A percentile compares a stretch with the other conserved stretches of the same genome.
These are phyloP conservation scores for Mobula hypostoma DNA, from an alignment of 2,113 vertebrate genomes.

Conservation along the genomic window DNA sequence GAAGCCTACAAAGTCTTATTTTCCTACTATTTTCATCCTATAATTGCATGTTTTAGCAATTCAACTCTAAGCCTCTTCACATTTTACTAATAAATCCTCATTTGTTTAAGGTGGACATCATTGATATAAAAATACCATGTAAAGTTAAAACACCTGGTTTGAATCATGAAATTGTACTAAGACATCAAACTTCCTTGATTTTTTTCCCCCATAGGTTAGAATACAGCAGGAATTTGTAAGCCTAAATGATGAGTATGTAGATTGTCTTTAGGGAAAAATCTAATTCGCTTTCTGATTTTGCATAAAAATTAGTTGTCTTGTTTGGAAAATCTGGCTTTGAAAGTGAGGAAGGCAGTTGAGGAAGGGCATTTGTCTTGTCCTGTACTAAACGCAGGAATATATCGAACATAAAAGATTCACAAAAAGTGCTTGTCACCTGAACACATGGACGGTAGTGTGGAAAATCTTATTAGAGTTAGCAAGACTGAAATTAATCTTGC, in stretches of 20 bases:
- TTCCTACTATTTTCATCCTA: slow-evolving; percentile 35
- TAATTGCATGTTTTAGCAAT: slow-evolving; percentile 36
- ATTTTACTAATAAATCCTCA: neutral
- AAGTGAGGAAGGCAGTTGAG: neutral
- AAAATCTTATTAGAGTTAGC: neutral
- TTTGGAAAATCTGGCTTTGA: neutral
- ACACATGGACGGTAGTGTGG: neutral
- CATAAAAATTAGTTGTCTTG: neutral
- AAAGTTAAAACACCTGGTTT: neutral
- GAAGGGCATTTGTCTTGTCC: neutral
- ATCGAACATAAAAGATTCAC: neutral
- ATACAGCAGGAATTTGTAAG: neutral
- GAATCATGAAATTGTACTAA: neutral
- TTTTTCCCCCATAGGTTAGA: neutral
- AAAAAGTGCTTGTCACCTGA: neutral
- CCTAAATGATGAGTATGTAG: neutral
- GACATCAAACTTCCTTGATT: neutral
- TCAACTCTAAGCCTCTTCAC: neutral
- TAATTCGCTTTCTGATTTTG: neutral
- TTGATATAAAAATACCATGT: neutral
- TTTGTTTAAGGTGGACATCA: neutral
- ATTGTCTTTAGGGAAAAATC: too few species aligned
- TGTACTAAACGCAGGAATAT: neutral
- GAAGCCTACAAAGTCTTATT: slow-evolving; percentile 56
- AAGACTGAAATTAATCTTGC: too few species aligned